A percentile compares a stretch with the other conserved stretches of the same genome.
phyloP scores from a whole-genome alignment of 2,888 invertebrate species.

The Halictus quadricinctus region DNA sequence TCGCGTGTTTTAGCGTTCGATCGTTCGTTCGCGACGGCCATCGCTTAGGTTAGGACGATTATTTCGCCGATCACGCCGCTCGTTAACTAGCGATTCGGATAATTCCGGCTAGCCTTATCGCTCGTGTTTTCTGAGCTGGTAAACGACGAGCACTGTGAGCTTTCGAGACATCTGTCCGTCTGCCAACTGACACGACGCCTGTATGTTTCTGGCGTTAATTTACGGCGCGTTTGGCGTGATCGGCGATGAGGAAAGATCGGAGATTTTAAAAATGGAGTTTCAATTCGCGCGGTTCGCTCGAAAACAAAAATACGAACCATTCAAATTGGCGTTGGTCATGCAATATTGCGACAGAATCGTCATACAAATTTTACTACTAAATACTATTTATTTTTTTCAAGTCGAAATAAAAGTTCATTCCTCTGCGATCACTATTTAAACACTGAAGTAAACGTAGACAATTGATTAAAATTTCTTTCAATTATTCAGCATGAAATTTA shows the following conservation, averaged over 20 bases:
- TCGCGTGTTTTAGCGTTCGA: constrained; percentile 3
- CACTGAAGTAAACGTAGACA: neutral
- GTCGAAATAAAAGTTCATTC: no score
- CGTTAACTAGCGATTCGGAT: constrained; percentile 4
- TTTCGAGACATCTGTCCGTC: constrained; percentile 13
- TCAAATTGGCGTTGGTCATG: neutral
- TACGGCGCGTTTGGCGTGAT: neutral
- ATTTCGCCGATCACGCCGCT: constrained; percentile 4
- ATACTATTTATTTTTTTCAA: no score
- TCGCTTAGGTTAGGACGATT: neutral
- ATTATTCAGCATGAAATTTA: neutral
- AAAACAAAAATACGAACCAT: neutral
- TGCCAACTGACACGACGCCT: neutral
- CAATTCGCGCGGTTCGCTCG: neutral
- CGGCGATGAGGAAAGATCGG: neutral
- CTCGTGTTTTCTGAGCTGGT: neutral
- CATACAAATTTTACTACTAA: neutral
- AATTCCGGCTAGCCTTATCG: constrained; percentile 8
- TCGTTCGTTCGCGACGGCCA: neutral
- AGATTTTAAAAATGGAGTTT: neutral
- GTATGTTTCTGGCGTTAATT: constrained; percentile 1
- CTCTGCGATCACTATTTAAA: neutral
- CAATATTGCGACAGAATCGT: neutral
- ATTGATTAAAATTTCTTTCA: neutral
- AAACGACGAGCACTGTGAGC: neutral